Conservation (phyloP, 2,797 vertebrate species). For the Hydrocynus forskahlii region DNA sequence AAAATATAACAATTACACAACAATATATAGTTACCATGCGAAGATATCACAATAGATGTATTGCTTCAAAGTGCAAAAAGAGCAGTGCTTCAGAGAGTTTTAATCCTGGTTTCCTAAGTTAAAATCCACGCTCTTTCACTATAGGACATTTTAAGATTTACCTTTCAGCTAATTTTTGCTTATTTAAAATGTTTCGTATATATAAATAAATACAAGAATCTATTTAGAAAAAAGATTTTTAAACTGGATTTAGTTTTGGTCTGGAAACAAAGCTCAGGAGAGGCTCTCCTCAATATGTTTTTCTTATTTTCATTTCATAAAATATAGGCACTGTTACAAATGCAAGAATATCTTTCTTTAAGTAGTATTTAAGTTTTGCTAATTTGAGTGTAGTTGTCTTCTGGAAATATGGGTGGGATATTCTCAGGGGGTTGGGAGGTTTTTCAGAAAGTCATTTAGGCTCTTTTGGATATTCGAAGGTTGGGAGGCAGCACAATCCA, state of each 20-base stretch:
- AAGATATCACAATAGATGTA: constrained; percentile 63
- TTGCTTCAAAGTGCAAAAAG: constrained; percentile 80
- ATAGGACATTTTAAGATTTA: constrained; percentile 54
- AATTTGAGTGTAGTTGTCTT: neutral
- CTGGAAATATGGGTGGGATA: neutral
- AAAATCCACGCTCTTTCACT: constrained; percentile 59
- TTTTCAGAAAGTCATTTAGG: constrained; percentile 83
- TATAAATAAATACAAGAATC: constrained; percentile 63
- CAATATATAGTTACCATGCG: constrained; percentile 53
- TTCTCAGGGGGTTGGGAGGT: constrained; percentile 56
- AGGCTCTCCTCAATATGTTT: constrained; percentile 77
- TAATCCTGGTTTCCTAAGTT: constrained; percentile 69
- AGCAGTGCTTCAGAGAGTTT: constrained; percentile 65
- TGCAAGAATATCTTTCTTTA: constrained; percentile 39
- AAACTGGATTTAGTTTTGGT: neutral
- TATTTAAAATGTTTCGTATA: neutral
- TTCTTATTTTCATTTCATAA: constrained; percentile 48
- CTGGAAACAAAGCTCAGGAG: constrained; percentile 7
- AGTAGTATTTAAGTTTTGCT: constrained; percentile 10
- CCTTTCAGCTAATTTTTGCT: constrained; percentile 57
- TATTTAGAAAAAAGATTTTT: constrained; percentile 51
- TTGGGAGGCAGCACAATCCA: constrained; percentile 79
- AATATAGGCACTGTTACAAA: constrained; percentile 81
- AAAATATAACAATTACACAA: constrained; percentile 52
- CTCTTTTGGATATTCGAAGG: constrained; percentile 79